Percentiles rank a stretch among this genome's conserved stretches.
These are phyloP conservation scores for Drosophila multiciliata DNA, from an alignment of 2,888 invertebrate species.

Conservation along the genomic window DNA sequence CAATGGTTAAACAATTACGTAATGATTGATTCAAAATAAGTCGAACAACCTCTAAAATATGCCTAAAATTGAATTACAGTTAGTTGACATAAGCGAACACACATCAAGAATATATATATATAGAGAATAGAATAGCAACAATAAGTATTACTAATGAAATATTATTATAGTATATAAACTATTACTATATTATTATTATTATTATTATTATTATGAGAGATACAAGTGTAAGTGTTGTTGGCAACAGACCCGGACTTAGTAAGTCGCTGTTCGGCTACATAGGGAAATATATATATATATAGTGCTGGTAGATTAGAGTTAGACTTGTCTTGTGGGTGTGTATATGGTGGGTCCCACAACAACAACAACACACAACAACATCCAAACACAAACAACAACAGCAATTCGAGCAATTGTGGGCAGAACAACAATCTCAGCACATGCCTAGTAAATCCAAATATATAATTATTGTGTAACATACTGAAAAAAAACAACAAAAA, in stretches of 20 bases:
- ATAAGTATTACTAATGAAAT: constrained; percentile 68
- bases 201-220: constrained; percentile 42
- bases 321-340: constrained; percentile 17
- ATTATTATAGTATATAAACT: constrained; percentile 43
- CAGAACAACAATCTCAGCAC: constrained; percentile 49
- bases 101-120: constrained; percentile 41
- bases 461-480: constrained; percentile 50
- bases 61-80: constrained; percentile 41
- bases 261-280: constrained; percentile 45
- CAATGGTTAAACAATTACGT: constrained; percentile 25
- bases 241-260: constrained; percentile 38
- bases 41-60: constrained; percentile 61
- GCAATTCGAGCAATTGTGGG: not conserved
- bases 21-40: constrained; percentile 30
- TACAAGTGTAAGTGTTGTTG: constrained; percentile 30
- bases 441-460: constrained; percentile 61
- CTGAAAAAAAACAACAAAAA: constrained; percentile 11
- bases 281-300: constrained; percentile 53
- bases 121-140: constrained; percentile 34
- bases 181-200: constrained; percentile 30
- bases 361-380: too few relatives aligned
- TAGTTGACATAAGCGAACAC: constrained; percentile 37
- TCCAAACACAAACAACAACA: not conserved
- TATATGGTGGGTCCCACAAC: not conserved
- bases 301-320: constrained; percentile 29